A percentile compares a stretch with the other conserved stretches of the same genome.
Conservation (phyloP, 37 sponge, comb jelly and placozoan species). For the Halichondria panicea region DNA sequence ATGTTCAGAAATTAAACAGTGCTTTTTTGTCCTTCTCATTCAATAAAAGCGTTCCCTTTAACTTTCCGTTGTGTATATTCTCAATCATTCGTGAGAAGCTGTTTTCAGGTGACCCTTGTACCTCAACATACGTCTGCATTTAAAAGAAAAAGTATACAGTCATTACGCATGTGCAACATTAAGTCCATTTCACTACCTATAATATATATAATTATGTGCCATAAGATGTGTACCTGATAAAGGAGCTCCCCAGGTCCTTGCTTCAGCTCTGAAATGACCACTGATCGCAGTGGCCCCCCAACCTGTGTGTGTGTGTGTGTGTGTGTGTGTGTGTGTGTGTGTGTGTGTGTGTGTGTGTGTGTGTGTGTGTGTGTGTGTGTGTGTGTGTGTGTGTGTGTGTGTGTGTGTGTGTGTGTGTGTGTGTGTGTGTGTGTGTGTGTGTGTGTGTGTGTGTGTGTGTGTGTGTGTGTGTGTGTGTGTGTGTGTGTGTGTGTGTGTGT, state of each 20-base stretch:
- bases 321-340: too few species aligned
- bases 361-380: too few species aligned
- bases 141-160: not conserved
- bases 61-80: slow-evolving; percentile 34
- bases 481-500: too few species aligned
- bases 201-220: not conserved
- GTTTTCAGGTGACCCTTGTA: not conserved
- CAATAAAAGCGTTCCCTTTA: slow-evolving; percentile 32
- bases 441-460: too few species aligned
- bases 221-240: slow-evolving; percentile 21
- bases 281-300: not conserved
- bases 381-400: too few species aligned
- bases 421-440: too few species aligned
- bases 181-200: not conserved
- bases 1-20: slow-evolving; percentile 36
- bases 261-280: slow-evolving; percentile 13
- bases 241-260: slow-evolving; percentile 26
- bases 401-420: too few species aligned
- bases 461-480: too few species aligned
- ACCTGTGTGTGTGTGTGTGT: not conserved
- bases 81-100: slow-evolving; percentile 23
- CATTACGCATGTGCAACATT: not conserved
- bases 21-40: slow-evolving; percentile 19
- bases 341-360: too few species aligned
- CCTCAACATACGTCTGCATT: slow-evolving; percentile 8